phyloP scores from a whole-genome alignment of 2,113 vertebrate genomes.

The Laterallus jamaicensis region DNA sequence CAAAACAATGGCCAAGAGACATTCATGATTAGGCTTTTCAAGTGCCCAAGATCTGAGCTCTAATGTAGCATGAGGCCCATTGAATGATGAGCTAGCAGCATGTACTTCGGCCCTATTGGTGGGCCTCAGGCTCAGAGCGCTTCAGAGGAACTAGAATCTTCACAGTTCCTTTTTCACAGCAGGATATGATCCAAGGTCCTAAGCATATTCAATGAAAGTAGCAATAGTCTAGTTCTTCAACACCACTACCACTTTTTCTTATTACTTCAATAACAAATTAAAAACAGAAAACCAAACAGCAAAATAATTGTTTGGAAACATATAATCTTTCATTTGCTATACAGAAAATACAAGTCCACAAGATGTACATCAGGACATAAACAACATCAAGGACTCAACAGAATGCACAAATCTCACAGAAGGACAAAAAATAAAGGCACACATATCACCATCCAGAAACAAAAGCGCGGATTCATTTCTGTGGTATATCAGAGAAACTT shows the following conservation, averaged over 20 bases:
- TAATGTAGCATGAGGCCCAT: not conserved
- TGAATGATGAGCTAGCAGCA: fast-evolving
- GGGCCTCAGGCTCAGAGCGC: not conserved
- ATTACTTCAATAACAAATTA: not conserved
- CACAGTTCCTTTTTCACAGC: not conserved
- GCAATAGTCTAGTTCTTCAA: not conserved
- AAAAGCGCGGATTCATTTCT: not conserved
- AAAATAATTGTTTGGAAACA: not conserved
- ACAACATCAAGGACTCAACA: not conserved
- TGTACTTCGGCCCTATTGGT: not conserved
- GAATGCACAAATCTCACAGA: not conserved
- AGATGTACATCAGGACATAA: not conserved
- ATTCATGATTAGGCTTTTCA: not conserved
- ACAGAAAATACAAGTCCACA: not conserved
- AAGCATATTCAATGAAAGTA: not conserved
- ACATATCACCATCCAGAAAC: not conserved
- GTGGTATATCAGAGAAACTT: not conserved
- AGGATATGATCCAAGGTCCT: not conserved
- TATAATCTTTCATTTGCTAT: not conserved
- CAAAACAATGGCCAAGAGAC: not conserved
- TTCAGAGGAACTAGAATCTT: not conserved
- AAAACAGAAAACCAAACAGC: not conserved
- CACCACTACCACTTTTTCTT: not conserved
- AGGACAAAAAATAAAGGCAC: not conserved
- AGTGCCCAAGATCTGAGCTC: not conserved